A percentile compares a stretch with the other conserved stretches of the same genome.
phyloP scores from a whole-genome alignment of 2,113 vertebrate genomes.

The Regulus satrapa region DNA sequence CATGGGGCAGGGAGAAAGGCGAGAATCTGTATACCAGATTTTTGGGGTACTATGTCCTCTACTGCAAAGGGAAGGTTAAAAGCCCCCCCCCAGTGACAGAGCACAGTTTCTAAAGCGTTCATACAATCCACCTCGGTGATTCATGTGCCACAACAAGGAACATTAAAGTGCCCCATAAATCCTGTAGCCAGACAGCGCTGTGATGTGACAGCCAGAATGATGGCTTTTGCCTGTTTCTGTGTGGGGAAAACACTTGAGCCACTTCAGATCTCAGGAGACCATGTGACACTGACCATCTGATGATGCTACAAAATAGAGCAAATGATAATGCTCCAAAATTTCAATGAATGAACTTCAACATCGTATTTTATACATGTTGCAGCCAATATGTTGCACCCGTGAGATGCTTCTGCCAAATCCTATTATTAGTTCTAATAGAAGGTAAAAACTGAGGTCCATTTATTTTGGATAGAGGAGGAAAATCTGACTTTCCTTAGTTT shows the following conservation, averaged over 20 bases:
- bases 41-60: not conserved
- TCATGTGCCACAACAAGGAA: not conserved
- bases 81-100: not conserved
- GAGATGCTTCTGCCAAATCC: not conserved
- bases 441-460: not conserved
- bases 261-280: not conserved
- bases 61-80: not conserved
- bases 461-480: not conserved
- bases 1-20: not conserved
- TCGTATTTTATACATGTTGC: fast-evolving
- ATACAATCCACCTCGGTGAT: not conserved
- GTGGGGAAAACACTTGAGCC: fast-evolving
- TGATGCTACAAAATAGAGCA: not conserved
- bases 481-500: not conserved
- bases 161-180: not conserved
- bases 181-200: not conserved
- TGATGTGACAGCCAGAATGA: not conserved
- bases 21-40: not conserved
- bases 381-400: not conserved
- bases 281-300: not conserved
- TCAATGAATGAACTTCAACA: not conserved
- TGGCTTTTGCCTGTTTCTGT: not conserved
- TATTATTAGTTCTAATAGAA: not conserved
- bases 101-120: not conserved
- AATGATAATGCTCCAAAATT: fast-evolving